A percentile compares a stretch with the other conserved stretches of the same genome.
These are phyloP conservation scores for Chaenocephalus aceratus DNA, from an alignment of 2,113 vertebrate species.

Conservation along the genomic window DNA sequence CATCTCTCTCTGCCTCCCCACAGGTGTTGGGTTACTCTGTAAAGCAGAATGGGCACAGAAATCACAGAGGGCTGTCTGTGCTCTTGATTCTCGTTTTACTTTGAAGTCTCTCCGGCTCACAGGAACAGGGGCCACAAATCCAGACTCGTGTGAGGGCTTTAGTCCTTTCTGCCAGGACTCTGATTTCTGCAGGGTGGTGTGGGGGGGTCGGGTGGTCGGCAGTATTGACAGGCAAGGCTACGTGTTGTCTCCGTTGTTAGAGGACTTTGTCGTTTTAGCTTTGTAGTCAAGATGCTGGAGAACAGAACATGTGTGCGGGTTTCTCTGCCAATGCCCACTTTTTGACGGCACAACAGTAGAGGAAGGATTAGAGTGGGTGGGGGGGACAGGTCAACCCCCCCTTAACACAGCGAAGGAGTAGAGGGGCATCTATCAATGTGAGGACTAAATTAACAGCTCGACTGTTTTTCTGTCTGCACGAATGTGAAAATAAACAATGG, in stretches of 20 bases:
- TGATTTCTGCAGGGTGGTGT: constrained; percentile 23
- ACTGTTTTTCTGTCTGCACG: constrained; percentile 68
- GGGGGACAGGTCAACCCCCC: constrained; percentile 36
- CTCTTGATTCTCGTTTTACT: constrained; percentile 75
- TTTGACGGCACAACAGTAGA: constrained; percentile 25
- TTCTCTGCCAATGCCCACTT: neutral
- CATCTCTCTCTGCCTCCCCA: constrained; percentile 58
- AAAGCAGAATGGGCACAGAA: constrained; percentile 75
- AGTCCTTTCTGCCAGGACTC: constrained; percentile 49
- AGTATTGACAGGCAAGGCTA: constrained; percentile 40
- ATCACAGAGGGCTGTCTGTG: constrained; percentile 76
- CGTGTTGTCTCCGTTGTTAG: constrained; percentile 53
- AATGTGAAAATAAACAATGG: constrained; percentile 76
- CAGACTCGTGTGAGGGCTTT: constrained; percentile 74
- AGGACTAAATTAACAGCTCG: constrained; percentile 54
- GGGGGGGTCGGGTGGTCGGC: neutral
- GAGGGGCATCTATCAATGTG: constrained; percentile 48
- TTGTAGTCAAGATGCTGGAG: constrained; percentile 50
- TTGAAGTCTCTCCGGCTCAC: constrained; percentile 76
- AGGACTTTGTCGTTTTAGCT: constrained; percentile 58
- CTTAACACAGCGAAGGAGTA: constrained; percentile 8
- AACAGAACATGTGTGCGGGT: constrained; percentile 14
- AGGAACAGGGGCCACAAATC: constrained; percentile 70
- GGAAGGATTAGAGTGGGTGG: constrained; percentile 60
- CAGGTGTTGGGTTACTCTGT: constrained; percentile 82